phyloP scores from a whole-genome alignment of 2,888 invertebrate genomes.

The Ametastegia equiseti region DNA sequence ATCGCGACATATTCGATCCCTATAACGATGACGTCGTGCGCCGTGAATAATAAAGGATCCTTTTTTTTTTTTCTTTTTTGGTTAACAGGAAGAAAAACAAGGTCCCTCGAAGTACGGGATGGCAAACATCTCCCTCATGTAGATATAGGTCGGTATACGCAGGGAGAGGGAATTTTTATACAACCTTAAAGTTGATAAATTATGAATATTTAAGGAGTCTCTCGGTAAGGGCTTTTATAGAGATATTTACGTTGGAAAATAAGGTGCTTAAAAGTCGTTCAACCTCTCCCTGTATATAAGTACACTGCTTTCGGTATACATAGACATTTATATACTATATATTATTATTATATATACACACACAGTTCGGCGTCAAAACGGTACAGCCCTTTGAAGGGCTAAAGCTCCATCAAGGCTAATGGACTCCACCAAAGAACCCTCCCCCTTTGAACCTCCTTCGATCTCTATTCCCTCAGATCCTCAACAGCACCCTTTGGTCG shows the following conservation, averaged over 20 bases:
- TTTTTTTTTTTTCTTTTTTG: not conserved
- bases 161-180: slow-evolving; percentile 28
- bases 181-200: slow-evolving; percentile 64
- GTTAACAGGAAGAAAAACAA: not conserved
- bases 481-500: slow-evolving; percentile 46
- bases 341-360: slow-evolving; percentile 51
- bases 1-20: not conserved
- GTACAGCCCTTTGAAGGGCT: slow-evolving; percentile 71
- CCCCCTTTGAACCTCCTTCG: slow-evolving; percentile 46
- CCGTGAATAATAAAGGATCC: not conserved
- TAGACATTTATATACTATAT: slow-evolving; percentile 39
- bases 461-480: slow-evolving; percentile 42
- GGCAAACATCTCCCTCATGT: not conserved
- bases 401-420: slow-evolving; percentile 71
- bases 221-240: slow-evolving; percentile 12
- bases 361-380: slow-evolving; percentile 67
- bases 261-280: slow-evolving; percentile 39
- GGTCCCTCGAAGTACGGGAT: slow-evolving; percentile 11
- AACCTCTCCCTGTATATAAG: slow-evolving; percentile 47
- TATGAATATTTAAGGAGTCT: slow-evolving; percentile 67
- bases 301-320: slow-evolving; percentile 30
- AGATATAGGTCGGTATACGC: too few species aligned
- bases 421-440: slow-evolving; percentile 57
- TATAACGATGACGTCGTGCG: not conserved
- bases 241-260: slow-evolving; percentile 45